These are phyloP conservation scores for Lithobates pipiens DNA, from an alignment of 2,797 vertebrate genomes.

Conservation along the genomic window DNA sequence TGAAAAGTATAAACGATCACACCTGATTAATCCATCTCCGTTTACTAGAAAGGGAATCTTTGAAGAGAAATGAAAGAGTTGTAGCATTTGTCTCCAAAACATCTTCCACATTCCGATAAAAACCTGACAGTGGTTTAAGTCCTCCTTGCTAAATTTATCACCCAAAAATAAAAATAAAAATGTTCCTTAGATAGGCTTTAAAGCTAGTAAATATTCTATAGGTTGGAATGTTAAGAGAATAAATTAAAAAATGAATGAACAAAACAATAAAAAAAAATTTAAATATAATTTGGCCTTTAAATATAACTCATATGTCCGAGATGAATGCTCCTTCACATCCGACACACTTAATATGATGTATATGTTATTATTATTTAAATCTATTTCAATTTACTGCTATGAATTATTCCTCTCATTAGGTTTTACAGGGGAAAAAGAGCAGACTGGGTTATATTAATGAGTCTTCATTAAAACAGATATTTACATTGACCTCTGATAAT, in stretches of 20 bases:
- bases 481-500: not conserved
- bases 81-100: too few relatives aligned
- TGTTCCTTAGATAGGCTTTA: too few relatives aligned
- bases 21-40: not conserved
- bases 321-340: slow-evolving; percentile 17
- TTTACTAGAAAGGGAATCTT: not conserved
- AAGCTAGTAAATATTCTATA: too few relatives aligned
- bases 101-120: too few relatives aligned
- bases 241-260: too few relatives aligned
- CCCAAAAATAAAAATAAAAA: too few relatives aligned
- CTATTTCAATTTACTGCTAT: slow-evolving; percentile 19
- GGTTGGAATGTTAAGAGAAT: too few relatives aligned
- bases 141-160: too few relatives aligned
- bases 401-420: slow-evolving; percentile 20
- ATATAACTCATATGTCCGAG: not conserved
- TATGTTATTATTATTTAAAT: slow-evolving; percentile 45
- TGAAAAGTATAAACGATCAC: slow-evolving; percentile 3
- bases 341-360: slow-evolving; percentile 29
- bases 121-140: too few relatives aligned
- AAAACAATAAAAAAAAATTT: not conserved
- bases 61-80: too few relatives aligned
- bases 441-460: not conserved
- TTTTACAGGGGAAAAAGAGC: not conserved
- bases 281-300: not conserved
- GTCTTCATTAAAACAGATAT: slow-evolving; percentile 1